A percentile compares a stretch with the other conserved stretches of the same genome.
These are phyloP conservation scores for Noturus placidus DNA, from an alignment of 2,113 vertebrate species.

Conservation along the genomic window DNA sequence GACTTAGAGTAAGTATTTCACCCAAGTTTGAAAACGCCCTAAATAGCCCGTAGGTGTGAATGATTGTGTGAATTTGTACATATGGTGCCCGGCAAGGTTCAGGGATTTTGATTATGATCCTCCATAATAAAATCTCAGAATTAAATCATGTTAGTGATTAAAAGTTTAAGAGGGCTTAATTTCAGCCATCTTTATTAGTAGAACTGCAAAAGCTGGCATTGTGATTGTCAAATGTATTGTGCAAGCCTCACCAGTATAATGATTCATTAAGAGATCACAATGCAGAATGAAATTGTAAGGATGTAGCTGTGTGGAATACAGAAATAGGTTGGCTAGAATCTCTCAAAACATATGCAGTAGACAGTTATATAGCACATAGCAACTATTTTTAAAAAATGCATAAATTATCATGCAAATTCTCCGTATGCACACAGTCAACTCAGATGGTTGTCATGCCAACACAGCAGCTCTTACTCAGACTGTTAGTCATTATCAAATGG, in stretches of 20 bases:
- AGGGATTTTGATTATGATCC: too few species aligned
- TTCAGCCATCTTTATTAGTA: not conserved
- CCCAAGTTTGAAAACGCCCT: too few species aligned
- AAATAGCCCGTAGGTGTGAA: too few species aligned
- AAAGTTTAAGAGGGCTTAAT: not conserved
- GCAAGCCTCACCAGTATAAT: too few species aligned
- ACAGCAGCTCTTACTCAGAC: constrained; percentile 35
- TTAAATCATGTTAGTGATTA: not conserved
- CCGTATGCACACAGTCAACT: not conserved
- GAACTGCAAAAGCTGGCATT: not conserved
- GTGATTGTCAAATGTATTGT: too few species aligned
- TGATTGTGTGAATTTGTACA: too few species aligned
- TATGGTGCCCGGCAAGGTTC: too few species aligned
- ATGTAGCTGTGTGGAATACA: not conserved
- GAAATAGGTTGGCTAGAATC: not conserved
- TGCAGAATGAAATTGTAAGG: not conserved
- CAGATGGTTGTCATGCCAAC: constrained; percentile 40
- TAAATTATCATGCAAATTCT: not conserved
- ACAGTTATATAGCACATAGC: too few species aligned
- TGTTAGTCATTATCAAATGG: constrained; percentile 11
- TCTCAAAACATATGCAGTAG: not conserved
- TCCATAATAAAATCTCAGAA: too few species aligned
- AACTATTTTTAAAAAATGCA: not conserved
- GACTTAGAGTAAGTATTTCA: too few species aligned
- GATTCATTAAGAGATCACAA: not conserved